These are phyloP conservation scores for Rattus rattus DNA, from an alignment of 2,113 vertebrate species.

Conservation along the genomic window DNA sequence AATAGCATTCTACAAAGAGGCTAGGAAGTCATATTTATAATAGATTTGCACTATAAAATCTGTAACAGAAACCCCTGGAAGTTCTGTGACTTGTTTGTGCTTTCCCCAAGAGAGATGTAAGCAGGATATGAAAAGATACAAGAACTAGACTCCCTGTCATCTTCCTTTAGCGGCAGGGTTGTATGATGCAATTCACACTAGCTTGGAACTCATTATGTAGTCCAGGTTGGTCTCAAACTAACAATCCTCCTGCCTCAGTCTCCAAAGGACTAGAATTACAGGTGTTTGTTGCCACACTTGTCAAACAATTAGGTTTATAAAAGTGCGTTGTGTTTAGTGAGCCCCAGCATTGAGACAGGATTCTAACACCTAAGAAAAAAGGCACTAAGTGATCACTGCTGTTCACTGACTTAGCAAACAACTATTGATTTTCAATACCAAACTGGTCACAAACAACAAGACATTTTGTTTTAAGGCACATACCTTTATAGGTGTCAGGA, in stretches of 20 bases:
- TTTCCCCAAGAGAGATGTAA: neutral
- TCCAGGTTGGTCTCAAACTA: neutral
- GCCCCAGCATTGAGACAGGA: neutral
- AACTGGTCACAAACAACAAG: conserved; percentile 26
- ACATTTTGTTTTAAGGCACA: conserved; percentile 67
- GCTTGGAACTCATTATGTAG: neutral
- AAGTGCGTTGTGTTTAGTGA: conserved; percentile 7
- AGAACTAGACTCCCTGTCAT: neutral
- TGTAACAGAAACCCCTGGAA: neutral
- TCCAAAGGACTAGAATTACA: neutral
- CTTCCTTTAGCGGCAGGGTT: too few relatives aligned
- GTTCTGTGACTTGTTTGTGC: conserved; percentile 4
- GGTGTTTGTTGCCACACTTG: neutral
- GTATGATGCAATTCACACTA: neutral
- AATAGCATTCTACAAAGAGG: conserved; percentile 27
- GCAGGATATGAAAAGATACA: neutral
- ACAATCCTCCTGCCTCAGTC: neutral
- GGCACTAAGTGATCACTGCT: neutral
- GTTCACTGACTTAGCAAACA: neutral
- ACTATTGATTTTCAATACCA: conserved; percentile 8
- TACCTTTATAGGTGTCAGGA: conserved; percentile 93
- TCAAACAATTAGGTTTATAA: neutral
- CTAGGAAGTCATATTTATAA: conserved; percentile 1
- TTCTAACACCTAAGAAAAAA: conserved; percentile 38
- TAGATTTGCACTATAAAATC: neutral